Base-by-base conservation (phyloP, 2,797 vertebrate species). In the Mus spretus region DNA sequence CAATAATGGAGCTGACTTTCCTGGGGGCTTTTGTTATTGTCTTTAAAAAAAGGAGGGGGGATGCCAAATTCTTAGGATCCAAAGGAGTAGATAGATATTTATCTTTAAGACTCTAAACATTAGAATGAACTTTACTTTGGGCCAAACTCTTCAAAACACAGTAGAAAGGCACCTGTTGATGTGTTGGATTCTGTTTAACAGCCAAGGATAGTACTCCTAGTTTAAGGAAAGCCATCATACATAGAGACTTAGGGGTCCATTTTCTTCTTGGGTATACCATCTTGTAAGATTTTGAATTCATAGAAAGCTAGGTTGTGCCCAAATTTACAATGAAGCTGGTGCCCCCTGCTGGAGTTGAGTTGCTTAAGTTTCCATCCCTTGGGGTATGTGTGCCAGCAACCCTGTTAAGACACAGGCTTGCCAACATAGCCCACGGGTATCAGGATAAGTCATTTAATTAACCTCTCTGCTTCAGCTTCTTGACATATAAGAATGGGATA, bases 311-410 rank as follows among this genome's bases (percentile, higher is more conserved):
- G n/a, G 47, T 78, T 57, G 28, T 44, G 63, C 67, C 96, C 96
- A 83, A 96, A 92, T 97, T 93, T 92, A n/a, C 47, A 90, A 97
- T 96, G 97, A 91, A 97, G 70, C 75, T 97, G 70, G 96, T 96
- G 97, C 97, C 97, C 97, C 96, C 98, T 98, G 96, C 98, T 98
- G 98, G 97, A 96, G 81, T 53, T 86, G 26, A 34, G 53, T 75
- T 83, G 80, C 61, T 96, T 80, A 92, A 53, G 57, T 95, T 91
- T 92, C 37, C 53, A 67, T 89, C 94, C 93, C 63, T 93, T 44
- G 95, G 96, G 96, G 81, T 79, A 22, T 85, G 37, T 74, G 74
- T 96, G 94, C 90, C 94, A 96, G 87, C 84, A 96, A 53, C 90
- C 61, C 86, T 95, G 77, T 90, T 81, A 95, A 95, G 93, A 91